Conservation (phyloP, 1,140 invertebrate genomes). For the Nebria ingens region DNA sequence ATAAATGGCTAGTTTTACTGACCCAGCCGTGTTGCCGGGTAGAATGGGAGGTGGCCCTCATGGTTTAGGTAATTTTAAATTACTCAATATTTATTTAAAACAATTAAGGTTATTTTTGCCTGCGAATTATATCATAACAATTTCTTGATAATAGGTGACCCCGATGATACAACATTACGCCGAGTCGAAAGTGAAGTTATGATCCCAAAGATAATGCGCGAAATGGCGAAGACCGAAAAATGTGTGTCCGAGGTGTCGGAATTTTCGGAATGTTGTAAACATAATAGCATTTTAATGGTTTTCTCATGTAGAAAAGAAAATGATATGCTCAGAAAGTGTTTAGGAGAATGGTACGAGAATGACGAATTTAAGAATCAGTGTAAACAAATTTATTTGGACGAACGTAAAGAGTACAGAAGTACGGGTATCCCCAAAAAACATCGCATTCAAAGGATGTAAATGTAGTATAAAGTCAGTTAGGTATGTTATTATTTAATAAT, state of each 20-base stretch:
- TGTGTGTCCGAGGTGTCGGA: constrained; percentile 59
- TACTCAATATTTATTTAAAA: constrained; percentile 2
- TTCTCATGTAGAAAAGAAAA: constrained; percentile 65
- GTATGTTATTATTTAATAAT: background rate
- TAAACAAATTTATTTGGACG: constrained; percentile 66
- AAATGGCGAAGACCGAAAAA: constrained; percentile 64
- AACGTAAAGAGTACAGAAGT: constrained; percentile 67
- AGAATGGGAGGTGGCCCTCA: constrained; percentile 41
- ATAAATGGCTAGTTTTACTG: constrained; percentile 6
- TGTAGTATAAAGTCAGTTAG: background rate
- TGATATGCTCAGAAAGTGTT: constrained; percentile 53
- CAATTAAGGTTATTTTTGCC: background rate
- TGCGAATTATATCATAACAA: no score
- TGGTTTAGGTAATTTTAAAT: constrained; percentile 39
- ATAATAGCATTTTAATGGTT: constrained; percentile 55
- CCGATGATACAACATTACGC: constrained; percentile 64
- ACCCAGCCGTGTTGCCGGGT: constrained; percentile 27
- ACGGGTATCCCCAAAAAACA: constrained; percentile 61
- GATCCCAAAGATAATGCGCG: constrained; percentile 75
- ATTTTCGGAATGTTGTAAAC: constrained; percentile 67
- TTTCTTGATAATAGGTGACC: constrained; percentile 56
- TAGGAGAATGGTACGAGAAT: constrained; percentile 64
- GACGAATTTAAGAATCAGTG: constrained; percentile 62
- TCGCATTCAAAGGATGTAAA: constrained; percentile 25
- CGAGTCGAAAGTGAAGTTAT: constrained; percentile 77